phyloP scores from a whole-genome alignment of 2,797 vertebrate genomes.

The Rhinichthys osculus region DNA sequence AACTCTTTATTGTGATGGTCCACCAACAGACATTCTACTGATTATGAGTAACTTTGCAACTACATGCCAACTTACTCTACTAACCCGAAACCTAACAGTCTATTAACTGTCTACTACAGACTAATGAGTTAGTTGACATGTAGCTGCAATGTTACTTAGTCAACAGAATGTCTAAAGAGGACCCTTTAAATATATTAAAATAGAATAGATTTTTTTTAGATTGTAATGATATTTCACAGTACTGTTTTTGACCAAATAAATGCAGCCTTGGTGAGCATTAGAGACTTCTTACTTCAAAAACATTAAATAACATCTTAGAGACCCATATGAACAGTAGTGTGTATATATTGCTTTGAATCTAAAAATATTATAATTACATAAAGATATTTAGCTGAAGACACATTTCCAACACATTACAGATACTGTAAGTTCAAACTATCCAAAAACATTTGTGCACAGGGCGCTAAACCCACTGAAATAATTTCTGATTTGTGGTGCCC shows the following conservation, averaged over 20 bases:
- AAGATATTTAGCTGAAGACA: constrained; percentile 78
- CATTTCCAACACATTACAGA: constrained; percentile 71
- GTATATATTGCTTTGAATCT: not conserved
- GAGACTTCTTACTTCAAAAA: not conserved
- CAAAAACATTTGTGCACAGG: constrained; percentile 71
- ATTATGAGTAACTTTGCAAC: not conserved
- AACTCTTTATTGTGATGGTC: too few species aligned
- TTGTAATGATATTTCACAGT: not conserved
- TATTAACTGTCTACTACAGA: not conserved
- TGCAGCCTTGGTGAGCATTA: not conserved
- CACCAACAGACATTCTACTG: too few species aligned
- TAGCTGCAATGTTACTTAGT: not conserved
- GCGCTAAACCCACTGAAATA: constrained; percentile 5
- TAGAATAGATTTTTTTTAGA: too few species aligned
- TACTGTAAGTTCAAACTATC: constrained; percentile 64
- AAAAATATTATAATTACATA: constrained; percentile 18
- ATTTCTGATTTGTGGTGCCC: not conserved
- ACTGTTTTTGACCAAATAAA: not conserved
- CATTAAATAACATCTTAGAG: not conserved
- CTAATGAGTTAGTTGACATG: not conserved
- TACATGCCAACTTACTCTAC: not conserved
- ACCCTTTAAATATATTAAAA: not conserved
- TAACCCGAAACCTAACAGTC: not conserved
- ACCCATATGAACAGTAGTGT: not conserved
- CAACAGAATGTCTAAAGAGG: too few species aligned